phyloP scores from a whole-genome alignment of 2,888 invertebrate genomes.

The Gerris lacustris region DNA sequence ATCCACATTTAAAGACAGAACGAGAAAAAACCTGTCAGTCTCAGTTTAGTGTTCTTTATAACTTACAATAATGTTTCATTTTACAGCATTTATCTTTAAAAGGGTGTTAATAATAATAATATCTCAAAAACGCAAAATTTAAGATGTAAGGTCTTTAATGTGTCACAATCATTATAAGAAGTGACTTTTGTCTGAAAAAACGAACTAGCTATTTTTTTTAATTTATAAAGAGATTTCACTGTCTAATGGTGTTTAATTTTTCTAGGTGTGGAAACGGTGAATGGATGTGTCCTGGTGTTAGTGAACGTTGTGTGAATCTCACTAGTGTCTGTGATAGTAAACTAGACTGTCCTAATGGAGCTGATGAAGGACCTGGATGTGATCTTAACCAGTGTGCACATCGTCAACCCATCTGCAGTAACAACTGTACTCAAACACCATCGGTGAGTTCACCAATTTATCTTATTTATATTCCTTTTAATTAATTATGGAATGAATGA shows the following conservation, averaged over 20 bases:
- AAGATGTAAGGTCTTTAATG: too few species aligned
- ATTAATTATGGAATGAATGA: slow-evolving; percentile 17
- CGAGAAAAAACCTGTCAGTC: too few species aligned
- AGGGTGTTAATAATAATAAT: too few species aligned
- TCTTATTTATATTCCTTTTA: slow-evolving; percentile 12
- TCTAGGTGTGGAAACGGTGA: slow-evolving; percentile 56
- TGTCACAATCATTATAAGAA: too few species aligned
- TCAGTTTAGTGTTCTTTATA: too few species aligned
- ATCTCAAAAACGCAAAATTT: too few species aligned
- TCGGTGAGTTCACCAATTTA: slow-evolving; percentile 32
- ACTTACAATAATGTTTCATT: too few species aligned
- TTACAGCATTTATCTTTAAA: too few species aligned
- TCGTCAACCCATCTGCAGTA: slow-evolving; percentile 68
- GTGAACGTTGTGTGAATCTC: slow-evolving; percentile 70
- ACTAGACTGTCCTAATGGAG: slow-evolving; percentile 82
- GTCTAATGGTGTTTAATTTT: slow-evolving; percentile 10
- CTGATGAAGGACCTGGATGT: slow-evolving; percentile 86
- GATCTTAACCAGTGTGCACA: slow-evolving; percentile 61
- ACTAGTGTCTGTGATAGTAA: slow-evolving; percentile 80
- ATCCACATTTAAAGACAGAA: too few species aligned
- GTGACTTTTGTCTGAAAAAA: too few species aligned
- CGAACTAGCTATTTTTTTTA: too few species aligned
- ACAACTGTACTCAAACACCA: slow-evolving; percentile 75
- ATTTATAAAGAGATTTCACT: too few species aligned
- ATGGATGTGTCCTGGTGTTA: slow-evolving; percentile 77